phyloP scores from a whole-genome alignment of 2,888 invertebrate genomes.

The Acrocyrtus sp. region DNA sequence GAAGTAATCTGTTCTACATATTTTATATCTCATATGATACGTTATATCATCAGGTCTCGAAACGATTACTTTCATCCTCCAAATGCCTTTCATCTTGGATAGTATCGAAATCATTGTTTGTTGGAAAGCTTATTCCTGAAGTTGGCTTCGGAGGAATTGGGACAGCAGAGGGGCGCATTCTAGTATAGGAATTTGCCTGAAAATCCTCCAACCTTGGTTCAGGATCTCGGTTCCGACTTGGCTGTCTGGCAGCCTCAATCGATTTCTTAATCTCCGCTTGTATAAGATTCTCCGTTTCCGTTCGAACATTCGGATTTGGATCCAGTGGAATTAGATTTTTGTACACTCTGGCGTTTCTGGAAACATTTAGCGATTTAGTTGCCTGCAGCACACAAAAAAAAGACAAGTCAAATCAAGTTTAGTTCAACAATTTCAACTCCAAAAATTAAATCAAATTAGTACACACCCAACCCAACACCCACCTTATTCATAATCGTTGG shows the following conservation, averaged over 20 bases:
- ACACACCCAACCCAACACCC: too few relatives aligned
- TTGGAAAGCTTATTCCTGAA: conserved; percentile 30
- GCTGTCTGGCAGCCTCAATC: conserved; percentile 28
- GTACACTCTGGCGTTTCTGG: conserved; percentile 32
- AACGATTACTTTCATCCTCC: conserved; percentile 30
- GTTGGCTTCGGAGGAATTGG: conserved; percentile 45
- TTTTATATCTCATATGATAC: too few relatives aligned
- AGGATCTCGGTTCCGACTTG: conserved; percentile 32
- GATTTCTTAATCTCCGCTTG: conserved; percentile 45
- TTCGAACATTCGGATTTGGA: conserved; percentile 28
- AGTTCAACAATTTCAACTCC: not conserved
- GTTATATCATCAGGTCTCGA: too few relatives aligned
- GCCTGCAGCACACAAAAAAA: too few relatives aligned
- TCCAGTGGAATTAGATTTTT: conserved; percentile 48
- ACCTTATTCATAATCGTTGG: conserved; percentile 39
- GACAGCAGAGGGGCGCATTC: conserved; percentile 42
- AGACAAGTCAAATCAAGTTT: not conserved
- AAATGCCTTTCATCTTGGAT: conserved; percentile 17
- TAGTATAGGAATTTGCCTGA: conserved; percentile 38
- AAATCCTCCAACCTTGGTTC: conserved; percentile 51
- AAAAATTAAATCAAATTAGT: not conserved
- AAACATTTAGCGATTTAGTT: conserved; percentile 41
- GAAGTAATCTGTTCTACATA: too few relatives aligned
- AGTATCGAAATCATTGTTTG: conserved; percentile 35
- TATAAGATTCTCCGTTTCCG: conserved; percentile 34